Percentiles rank a stretch among this genome's conserved stretches.
phyloP scores from a whole-genome alignment of 2,113 vertebrate genomes.

The Condylura cristata region DNA sequence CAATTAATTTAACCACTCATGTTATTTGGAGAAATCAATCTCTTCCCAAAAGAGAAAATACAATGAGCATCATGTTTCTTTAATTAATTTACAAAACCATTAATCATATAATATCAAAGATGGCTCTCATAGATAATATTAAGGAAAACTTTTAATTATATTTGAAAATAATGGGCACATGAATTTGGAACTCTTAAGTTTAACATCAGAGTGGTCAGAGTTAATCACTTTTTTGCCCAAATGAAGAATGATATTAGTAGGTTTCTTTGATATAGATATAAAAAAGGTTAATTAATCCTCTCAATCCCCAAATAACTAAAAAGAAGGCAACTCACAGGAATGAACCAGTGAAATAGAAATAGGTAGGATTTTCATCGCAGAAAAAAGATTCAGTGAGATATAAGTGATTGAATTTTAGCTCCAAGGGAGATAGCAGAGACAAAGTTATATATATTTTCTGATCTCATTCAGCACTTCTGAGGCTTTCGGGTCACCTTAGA shows the following conservation, averaged over 20 bases:
- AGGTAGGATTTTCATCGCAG: background rate
- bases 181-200: conserved; percentile 61
- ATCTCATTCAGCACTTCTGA: background rate
- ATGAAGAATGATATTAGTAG: conserved; percentile 52
- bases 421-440: background rate
- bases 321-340: background rate
- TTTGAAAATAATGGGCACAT: background rate
- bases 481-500: background rate
- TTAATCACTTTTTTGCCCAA: conserved; percentile 41
- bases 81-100: background rate
- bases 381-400: background rate
- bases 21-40: background rate
- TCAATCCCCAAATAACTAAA: conserved; percentile 34
- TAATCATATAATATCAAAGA: background rate
- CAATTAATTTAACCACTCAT: background rate
- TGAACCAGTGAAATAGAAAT: conserved; percentile 21
- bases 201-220: background rate
- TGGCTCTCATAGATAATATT: background rate
- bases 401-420: conserved; percentile 10
- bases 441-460: background rate
- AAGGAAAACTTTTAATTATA: conserved; percentile 50
- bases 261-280: background rate
- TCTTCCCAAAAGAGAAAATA: background rate
- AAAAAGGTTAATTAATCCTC: conserved; percentile 51
- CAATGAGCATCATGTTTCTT: background rate